Conservation (phyloP, 2,113 vertebrate genomes). For the Nyctereutes procyonoides region DNA sequence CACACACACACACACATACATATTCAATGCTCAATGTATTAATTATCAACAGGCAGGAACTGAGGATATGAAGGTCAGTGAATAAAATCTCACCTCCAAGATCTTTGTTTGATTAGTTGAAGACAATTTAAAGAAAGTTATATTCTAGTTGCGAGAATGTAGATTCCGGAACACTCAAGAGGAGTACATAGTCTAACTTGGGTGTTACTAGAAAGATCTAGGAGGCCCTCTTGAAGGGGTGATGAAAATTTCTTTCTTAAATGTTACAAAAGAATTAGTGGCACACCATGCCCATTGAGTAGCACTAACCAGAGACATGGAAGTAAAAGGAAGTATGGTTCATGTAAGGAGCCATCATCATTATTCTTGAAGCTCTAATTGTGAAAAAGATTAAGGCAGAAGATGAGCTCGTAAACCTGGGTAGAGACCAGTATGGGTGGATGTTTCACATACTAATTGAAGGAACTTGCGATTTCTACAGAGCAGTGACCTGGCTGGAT, state of each 20-base stretch:
- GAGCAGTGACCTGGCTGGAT: background rate
- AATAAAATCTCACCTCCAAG: background rate
- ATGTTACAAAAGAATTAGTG: background rate
- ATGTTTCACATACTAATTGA: background rate
- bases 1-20: background rate
- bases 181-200: background rate
- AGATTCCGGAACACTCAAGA: background rate
- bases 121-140: background rate
- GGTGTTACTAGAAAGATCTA: background rate
- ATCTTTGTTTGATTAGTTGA: constrained; percentile 12
- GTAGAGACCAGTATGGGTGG: background rate
- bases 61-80: background rate
- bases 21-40: background rate
- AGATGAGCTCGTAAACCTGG: background rate
- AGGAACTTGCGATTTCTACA: background rate
- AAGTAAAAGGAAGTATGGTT: background rate
- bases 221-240: background rate
- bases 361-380: background rate
- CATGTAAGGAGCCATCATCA: background rate
- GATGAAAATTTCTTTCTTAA: background rate
- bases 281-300: background rate
- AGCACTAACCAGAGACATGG: background rate
- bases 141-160: background rate
- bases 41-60: background rate
- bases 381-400: background rate